Evolutionary conservation across 2,113 vertebrate species (phyloP), one percentile per base, ranked within the genome.

Genomic region (Aegotheles bennettii): DNA sequence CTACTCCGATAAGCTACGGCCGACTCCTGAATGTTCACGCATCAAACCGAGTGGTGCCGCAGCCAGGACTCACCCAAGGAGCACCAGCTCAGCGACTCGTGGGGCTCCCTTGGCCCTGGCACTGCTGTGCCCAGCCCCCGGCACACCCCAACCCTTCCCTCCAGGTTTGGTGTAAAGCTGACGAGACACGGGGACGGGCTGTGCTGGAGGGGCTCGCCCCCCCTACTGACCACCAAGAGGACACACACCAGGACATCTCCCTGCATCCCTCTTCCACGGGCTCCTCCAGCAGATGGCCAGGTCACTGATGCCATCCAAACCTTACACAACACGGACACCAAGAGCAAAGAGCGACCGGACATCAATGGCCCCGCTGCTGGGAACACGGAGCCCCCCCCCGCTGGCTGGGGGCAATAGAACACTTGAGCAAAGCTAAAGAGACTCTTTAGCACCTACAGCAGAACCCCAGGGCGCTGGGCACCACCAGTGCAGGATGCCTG

Each of bases 231-330:
- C 53, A 7, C 40, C 19, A 6, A 48, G 51, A 24, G 79, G 78
- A 40, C 1, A 2, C 28, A 1, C 35, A 29, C 10, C 20, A 5
- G 51, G 68, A 64, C 2, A 6, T 26, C 26, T 18, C 35, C 33
- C 19, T 29, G 8, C 42, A 82, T 85, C 56, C 38, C 65, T 43
- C 28, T 73, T 17, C 4, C 33, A 9, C 6, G 2, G 31, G 67
- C 73, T 79, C 61, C 33, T 80, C 48, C 57, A 33, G 80, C 84
- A 78, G 84, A 23, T 3, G 3, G 16, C 23, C 1, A 1, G 4
- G 0, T 19, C 4, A 1, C 13, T 2, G 3, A 1, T 9, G 35
- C 25, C 7, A 0, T 38, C 47, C 47, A 9, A 20, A 1, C 7
- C 47, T 95, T 91, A 59, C 84, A 23, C 73, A 78, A 50, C 67